A percentile compares a stretch with the other conserved stretches of the same genome.
These are phyloP conservation scores for Limenitis camilla DNA, from an alignment of 2,888 invertebrate species.

Conservation along the genomic window DNA sequence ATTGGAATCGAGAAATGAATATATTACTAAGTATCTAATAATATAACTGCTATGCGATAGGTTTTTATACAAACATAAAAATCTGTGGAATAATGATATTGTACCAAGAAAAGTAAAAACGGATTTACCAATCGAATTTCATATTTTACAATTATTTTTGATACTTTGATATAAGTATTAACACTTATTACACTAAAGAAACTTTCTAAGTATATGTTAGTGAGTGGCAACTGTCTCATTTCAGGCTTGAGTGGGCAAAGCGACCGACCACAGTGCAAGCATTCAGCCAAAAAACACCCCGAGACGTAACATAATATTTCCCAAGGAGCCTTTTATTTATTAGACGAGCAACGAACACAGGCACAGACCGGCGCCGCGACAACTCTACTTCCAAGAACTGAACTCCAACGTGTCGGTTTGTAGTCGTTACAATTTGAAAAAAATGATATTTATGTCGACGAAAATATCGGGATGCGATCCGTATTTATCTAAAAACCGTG, in stretches of 20 bases:
- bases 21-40: no score
- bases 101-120: no score
- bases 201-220: background rate
- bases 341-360: slow-evolving; percentile 44
- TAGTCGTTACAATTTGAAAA: slow-evolving; percentile 68
- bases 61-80: no score
- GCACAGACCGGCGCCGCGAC: slow-evolving; percentile 63
- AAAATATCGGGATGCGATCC: slow-evolving; percentile 64
- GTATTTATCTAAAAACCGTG: slow-evolving; percentile 64
- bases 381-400: slow-evolving; percentile 65
- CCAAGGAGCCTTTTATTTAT: slow-evolving; percentile 72
- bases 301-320: slow-evolving; percentile 72
- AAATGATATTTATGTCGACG: slow-evolving; percentile 71
- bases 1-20: no score
- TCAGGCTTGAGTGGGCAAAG: slow-evolving; percentile 53
- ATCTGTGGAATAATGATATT: no score
- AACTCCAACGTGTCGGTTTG: slow-evolving; percentile 58
- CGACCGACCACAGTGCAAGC: slow-evolving; percentile 48
- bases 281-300: slow-evolving; percentile 61
- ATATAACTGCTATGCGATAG: no score
- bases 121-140: no score
- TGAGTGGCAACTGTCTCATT: slow-evolving; percentile 37
- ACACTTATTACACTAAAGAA: no score
- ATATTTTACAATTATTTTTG: no score
- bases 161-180: no score